These are phyloP conservation scores for Corvus cornix DNA, from an alignment of 2,113 vertebrate genomes.

Conservation along the genomic window DNA sequence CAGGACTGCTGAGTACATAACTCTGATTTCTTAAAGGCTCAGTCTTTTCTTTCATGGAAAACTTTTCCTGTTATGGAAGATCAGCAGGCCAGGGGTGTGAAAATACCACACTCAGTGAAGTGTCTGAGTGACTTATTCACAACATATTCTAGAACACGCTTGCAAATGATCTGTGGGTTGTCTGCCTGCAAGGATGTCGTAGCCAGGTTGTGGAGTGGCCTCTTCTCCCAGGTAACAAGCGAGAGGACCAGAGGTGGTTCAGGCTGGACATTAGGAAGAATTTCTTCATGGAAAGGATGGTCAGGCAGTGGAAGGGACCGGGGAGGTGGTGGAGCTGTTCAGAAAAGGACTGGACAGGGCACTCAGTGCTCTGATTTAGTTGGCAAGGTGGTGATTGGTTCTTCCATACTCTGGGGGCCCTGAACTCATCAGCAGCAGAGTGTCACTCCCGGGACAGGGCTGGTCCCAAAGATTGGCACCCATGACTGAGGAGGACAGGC, in stretches of 20 bases:
- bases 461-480: background rate
- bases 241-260: background rate
- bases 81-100: too few species aligned
- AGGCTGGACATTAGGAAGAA: background rate
- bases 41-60: background rate
- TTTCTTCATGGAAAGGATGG: background rate
- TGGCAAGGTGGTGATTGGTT: fast-evolving
- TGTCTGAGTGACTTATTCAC: fast-evolving
- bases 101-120: fast-evolving
- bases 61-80: background rate
- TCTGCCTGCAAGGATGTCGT: background rate
- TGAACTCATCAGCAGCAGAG: background rate
- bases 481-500: background rate
- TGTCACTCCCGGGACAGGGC: background rate
- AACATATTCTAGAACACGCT: background rate
- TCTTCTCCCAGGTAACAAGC: background rate
- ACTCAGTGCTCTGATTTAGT: background rate
- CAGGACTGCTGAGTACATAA: background rate
- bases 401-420: fast-evolving
- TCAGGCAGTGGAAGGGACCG: background rate
- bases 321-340: background rate
- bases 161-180: background rate
- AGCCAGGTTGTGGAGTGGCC: background rate
- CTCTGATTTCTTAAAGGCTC: background rate
- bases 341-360: too few species aligned